Base-by-base conservation (phyloP, 2,888 invertebrate genomes). In the Ochlodes sylvanus region DNA sequence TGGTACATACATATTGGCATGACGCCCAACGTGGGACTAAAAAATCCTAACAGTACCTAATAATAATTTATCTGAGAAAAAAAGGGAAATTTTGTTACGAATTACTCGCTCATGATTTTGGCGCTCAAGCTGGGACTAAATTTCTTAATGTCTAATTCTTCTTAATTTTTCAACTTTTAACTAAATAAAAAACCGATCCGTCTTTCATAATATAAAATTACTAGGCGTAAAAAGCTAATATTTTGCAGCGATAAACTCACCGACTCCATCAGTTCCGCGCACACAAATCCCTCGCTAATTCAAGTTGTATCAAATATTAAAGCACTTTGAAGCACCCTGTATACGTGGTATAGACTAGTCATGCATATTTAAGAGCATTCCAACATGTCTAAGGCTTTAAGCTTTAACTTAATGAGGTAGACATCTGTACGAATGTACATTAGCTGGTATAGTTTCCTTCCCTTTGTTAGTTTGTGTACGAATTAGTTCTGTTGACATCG, bases 381-480 rank as follows among this genome's bases (percentile, higher is more conserved):
- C 78, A 77, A 84, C 86, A 80, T 82, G 82, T 78, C 76, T 86
- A 84, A 83, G 85, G 86, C 80, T 87, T 86, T 86, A 86, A 86
- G 83, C 82, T 76, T 70, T 68, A 70, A 73, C 79, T 78, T 86
- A 86, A 87, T 86, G 82, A 85, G 84, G 81, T 81, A 81, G 79
- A 63, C 63, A 63, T 61, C 62, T 56, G 62, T 68, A 68, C 56
- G 27, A 68, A 62, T 68, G 67, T 62, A 68, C 47, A 61, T 55
- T 61, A 47, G 54, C 54, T 21, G 34, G 52, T 61, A 67, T 61
- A 67, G 67, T 67, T 60, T 44, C 32, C 66, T 42, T 73, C 66
- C 56, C 44, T 57, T 68, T 69, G 63, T 61, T 63, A 42, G 55
- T 70, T 27, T 62, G 62, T 66, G 66, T 58, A 63, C 70, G 65